Evolutionary conservation across 2,797 vertebrate genomes (phyloP), one percentile per base, ranked within the genome.

Genomic region (Acestrorhynchus altus): DNA sequence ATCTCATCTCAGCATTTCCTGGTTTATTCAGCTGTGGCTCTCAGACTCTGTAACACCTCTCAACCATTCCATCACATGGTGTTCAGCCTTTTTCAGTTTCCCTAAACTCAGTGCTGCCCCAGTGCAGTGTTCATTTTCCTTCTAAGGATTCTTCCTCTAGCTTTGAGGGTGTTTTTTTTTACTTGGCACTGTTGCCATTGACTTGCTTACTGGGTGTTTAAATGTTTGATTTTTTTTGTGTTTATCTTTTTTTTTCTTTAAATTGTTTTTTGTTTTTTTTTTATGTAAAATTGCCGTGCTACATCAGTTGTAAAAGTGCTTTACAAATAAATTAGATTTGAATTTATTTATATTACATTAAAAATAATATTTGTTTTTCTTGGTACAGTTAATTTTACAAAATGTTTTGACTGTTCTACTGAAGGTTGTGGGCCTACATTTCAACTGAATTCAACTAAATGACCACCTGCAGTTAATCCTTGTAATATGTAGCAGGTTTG

Each of bases 1-100:
- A 76, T 87, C 79, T 88, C 80, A 59, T 79, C 59, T 46, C 49
- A 86, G 79, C 83, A 93, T 91, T 93, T 94, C 91, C 92, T 92
- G 89, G 78, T 92, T 86, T 86, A 85, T 87, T 81, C 75, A 90
- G 65, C 63, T 84, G 15, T 44, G 47, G 60, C 61, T 72, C 60
- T 31, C 71, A 65, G 39, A 24, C 4, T 47, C 74, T 81, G 65
- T 83, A 78, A 87, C 82, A 74, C 73, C 28, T 82, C 28, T 82
- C 72, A 54, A 63, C 24, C 13, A 15, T n/a, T 56, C 20, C 20
- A 1, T 12, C 18, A 22, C 16, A 40, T 2, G 6, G 18, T 20
- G 8, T 61, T 61, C 59, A 61, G 35, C 8, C 60, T 44, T 61
- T 64, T 57, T n/a, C 18, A 15, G 8, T 22, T 20, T 44, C 18